Evolutionary conservation across 2,113 vertebrate species (phyloP), one percentile per base, ranked within the genome.

Genomic region (Rhombomys opimus): DNA sequence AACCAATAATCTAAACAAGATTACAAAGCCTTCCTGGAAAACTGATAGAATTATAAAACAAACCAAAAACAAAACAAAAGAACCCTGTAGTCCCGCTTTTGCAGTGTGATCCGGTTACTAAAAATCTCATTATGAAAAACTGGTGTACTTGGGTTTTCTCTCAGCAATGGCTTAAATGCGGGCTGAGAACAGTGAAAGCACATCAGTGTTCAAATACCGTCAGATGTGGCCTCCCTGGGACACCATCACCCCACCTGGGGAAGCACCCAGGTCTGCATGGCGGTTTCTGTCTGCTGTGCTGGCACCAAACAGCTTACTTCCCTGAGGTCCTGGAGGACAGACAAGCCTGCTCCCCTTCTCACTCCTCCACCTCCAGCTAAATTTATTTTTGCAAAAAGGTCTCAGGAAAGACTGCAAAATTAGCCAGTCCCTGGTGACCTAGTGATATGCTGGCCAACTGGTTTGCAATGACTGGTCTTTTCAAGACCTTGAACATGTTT

Each of bases 1-100:
- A 97, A 93, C 57, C 30, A 91, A 9, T 95, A 8, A 85, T 81
- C 52, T 70, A 73, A 89, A 87, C 27, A 95, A 75, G 87, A 80
- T 94, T 93, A 85, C 27, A 52, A 93, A 76, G 70, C 50, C 88
- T 94, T 67, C 93, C 75, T 72, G 75, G 65, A 89, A 95, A 96
- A 89, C 1, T 5, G 27, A 84, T 68, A 12, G 54, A 89, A 41
- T 91, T 95, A 27, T 87, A 65, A 78, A 78, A 12, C 18, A 59
- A 35, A 23, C 11, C 35, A n/a, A 63, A 17, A 2, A 54, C n/a
- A n/a, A 5, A 81, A 14, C 30, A 5, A 15, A n/a, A 38, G 5
- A 13, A 12, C 23, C 7, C 17, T 52, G 22, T 87, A 54, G 80
- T 52, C 65, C 59, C 86, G 57, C 23, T 67, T 94, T 73, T 87